Evolutionary conservation across 2,113 vertebrate species (phyloP).

Genomic region (Bolborhynchus lineola): DNA sequence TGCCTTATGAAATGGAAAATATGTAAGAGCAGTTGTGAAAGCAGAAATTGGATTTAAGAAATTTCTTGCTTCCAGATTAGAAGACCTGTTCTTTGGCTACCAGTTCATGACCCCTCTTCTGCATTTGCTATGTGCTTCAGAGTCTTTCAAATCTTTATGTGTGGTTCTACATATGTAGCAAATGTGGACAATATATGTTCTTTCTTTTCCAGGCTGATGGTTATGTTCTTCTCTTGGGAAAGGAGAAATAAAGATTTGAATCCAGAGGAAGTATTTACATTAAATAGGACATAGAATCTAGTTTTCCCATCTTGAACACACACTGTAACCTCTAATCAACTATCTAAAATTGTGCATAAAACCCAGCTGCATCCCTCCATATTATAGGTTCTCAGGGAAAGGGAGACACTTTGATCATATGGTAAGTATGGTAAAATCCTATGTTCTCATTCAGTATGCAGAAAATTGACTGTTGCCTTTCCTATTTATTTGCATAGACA

Average conservation of each 20-base stretch:
- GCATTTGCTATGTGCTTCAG: not conserved
- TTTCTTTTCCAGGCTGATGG: not conserved
- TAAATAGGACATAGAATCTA: not conserved
- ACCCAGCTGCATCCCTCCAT: not conserved
- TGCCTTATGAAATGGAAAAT: not conserved
- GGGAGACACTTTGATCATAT: not conserved
- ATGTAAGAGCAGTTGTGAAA: not conserved
- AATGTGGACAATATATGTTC: not conserved
- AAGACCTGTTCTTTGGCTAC: not conserved
- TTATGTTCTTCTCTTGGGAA: not conserved
- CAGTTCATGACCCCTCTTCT: not conserved
- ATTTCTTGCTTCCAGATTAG: not conserved
- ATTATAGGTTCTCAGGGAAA: not conserved
- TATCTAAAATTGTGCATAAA: not conserved
- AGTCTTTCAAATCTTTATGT: not conserved
- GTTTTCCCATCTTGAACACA: not conserved
- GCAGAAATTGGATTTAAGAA: not conserved
- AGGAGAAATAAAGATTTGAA: not conserved
- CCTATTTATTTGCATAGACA: not conserved
- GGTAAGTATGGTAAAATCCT: not conserved
- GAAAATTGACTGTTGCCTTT: not conserved
- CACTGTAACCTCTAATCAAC: not conserved
- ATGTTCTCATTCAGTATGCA: not conserved
- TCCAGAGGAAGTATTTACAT: not conserved
- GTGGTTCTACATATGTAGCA: not conserved